phyloP scores from a whole-genome alignment of 1,140 invertebrate species.

The Ectropis grisescens region DNA sequence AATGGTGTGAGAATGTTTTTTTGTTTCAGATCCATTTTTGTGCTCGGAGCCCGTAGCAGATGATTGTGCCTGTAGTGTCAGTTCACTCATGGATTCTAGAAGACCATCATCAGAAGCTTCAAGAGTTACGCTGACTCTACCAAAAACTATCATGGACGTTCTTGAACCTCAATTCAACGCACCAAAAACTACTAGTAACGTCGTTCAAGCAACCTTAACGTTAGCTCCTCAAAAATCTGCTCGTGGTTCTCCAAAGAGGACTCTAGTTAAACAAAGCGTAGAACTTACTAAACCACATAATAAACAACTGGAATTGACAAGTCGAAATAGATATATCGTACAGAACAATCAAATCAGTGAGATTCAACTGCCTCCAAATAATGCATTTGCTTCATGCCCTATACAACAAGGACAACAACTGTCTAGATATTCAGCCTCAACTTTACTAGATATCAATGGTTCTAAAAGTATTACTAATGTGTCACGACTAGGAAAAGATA shows the following conservation, averaged over 20 bases:
- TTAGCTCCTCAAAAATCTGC: conserved; percentile 60
- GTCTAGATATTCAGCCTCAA: conserved; percentile 73
- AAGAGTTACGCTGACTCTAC: conserved; percentile 54
- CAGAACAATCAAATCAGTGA: conserved; percentile 69
- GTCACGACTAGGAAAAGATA: conserved; percentile 33
- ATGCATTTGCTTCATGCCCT: conserved; percentile 50
- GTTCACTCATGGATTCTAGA: conserved; percentile 63
- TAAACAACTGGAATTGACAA: conserved; percentile 60
- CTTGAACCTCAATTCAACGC: conserved; percentile 54
- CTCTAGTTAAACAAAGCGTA: conserved; percentile 59
- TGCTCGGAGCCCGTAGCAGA: conserved; percentile 52
- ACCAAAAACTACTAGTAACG: conserved; percentile 36
- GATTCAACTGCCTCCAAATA: conserved; percentile 60
- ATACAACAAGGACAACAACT: conserved; percentile 64
- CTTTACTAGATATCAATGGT: conserved; percentile 63
- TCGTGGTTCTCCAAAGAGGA: conserved; percentile 56
- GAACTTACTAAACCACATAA: conserved; percentile 56
- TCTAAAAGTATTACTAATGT: conserved; percentile 34
- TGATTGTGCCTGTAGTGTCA: conserved; percentile 61
- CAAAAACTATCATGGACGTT: conserved; percentile 61
- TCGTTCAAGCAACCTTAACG: conserved; percentile 63
- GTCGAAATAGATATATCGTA: conserved; percentile 64
- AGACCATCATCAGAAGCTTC: conserved; percentile 67
- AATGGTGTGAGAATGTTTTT: too few species aligned
- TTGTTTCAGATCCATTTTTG: conserved; percentile 62